Base-by-base conservation (phyloP, 2,113 vertebrate species). In the Pipra filicauda region DNA sequence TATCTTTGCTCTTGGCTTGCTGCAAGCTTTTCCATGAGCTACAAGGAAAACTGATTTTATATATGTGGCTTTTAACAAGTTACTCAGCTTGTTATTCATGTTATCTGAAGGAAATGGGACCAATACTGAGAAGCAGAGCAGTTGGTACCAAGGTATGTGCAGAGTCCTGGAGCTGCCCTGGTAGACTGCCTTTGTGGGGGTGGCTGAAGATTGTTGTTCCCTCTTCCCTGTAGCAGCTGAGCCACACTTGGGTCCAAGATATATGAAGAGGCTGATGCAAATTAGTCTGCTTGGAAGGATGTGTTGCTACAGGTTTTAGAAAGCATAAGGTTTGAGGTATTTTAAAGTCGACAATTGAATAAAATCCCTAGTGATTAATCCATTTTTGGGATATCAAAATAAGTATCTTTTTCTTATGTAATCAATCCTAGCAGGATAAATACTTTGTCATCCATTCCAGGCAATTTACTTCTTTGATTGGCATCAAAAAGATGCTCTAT, bases 191-290 rank as follows among this genome's bases (percentile, higher is more conserved):
- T 1, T 8, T 12, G 8, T 28, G 33, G 11, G 28, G 8, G 33
- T 28, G 21, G 21, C 27, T 73, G 88, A 41, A 73, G n/a, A 52
- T 31, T 3, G 19, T 7, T 7, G 0, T 9, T 57, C 33, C n/a
- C 4, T 30, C 23, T 74, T 5, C 22, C 6, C 23, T 18, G 48
- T 0, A 0, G 58, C 35, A 55, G 26, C 22, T 0, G 16, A 23
- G 30, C 19, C 54, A 23, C n/a, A 23, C 17, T 26, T 73, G 62
- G 21, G 28, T 24, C 52, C 2, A 11, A 44, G 33, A 18, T 10
- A 22, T 30, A 3, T 49, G 39, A 83, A 51, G 0, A 5, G 28
- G 11, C 27, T 75, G 59, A 39, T 85, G 67, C 35, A 8, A 80
- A 17, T 20, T 48, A 7, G 26, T 27, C 11, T 39, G 8, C 12